Evolutionary conservation across 2,888 invertebrate species (phyloP).

Genomic region (Trichacis sp.): DNA sequence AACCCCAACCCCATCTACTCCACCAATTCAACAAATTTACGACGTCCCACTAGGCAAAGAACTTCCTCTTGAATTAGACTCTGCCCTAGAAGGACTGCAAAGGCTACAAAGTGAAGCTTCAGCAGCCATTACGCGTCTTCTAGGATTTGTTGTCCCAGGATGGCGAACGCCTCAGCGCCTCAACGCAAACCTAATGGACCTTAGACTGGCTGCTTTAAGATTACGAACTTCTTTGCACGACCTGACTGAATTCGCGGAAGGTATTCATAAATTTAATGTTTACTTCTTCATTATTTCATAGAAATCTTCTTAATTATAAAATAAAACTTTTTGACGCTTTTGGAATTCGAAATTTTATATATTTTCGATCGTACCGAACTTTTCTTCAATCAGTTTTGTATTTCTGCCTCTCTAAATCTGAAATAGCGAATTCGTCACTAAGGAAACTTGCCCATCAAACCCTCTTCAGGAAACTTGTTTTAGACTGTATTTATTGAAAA

Average conservation of each 20-base stretch:
- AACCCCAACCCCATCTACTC: conserved; percentile 55
- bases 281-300: no score
- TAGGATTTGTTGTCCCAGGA: conserved; percentile 80
- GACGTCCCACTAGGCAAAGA: conserved; percentile 76
- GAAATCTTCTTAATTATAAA: no score
- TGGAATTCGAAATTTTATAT: not conserved
- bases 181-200: conserved; percentile 83
- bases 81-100: conserved; percentile 81
- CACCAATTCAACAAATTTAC: conserved; percentile 70
- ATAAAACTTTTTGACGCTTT: not conserved
- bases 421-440: no score
- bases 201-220: conserved; percentile 83
- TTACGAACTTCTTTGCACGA: conserved; percentile 86
- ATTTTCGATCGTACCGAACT: no score
- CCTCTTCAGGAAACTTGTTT: no score
- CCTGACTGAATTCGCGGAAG: conserved; percentile 89
- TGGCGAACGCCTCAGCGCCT: conserved; percentile 87
- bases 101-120: conserved; percentile 85
- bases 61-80: conserved; percentile 80
- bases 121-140: conserved; percentile 81
- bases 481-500: no score
- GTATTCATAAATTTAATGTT: no score
- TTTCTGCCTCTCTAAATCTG: no score
- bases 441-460: no score
- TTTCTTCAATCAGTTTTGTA: no score